phyloP scores from a whole-genome alignment of 64 coral and sea anemone species.

The Cladopsammia gracilis region DNA sequence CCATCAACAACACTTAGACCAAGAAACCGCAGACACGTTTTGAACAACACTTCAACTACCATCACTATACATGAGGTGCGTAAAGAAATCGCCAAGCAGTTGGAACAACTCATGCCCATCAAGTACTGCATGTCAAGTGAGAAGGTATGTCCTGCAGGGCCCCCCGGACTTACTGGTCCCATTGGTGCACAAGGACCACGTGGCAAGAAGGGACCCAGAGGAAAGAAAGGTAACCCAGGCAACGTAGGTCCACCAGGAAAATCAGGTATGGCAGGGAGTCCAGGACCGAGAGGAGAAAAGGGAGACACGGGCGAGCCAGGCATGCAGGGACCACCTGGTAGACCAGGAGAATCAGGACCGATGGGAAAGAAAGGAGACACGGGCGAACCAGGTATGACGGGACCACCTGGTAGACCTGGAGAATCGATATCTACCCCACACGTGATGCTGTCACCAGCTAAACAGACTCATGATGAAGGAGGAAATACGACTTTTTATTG shows the following conservation, averaged over 20 bases:
- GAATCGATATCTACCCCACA: conserved; percentile 43
- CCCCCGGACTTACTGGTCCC: conserved; percentile 16
- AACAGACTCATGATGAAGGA: conserved; percentile 23
- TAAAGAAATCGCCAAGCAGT: not conserved
- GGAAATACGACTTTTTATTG: conserved; percentile 37
- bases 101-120: not conserved
- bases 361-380: too few species aligned
- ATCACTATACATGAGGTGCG: not conserved
- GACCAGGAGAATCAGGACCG: too few species aligned
- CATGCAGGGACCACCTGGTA: conserved; percentile 28
- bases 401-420: too few species aligned
- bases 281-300: not conserved
- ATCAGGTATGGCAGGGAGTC: not conserved
- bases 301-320: conserved; percentile 30
- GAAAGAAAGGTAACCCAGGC: not conserved
- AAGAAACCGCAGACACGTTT: not conserved
- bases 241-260: not conserved
- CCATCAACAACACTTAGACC: not conserved
- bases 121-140: conserved; percentile 34
- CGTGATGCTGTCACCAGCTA: not conserved
- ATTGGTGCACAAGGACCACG: conserved; percentile 4
- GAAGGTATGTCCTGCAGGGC: not conserved
- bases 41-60: not conserved
- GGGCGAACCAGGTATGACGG: too few species aligned
- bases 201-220: not conserved